These are phyloP conservation scores for Syrista parreyssii DNA, from an alignment of 2,888 invertebrate species.

Conservation along the genomic window DNA sequence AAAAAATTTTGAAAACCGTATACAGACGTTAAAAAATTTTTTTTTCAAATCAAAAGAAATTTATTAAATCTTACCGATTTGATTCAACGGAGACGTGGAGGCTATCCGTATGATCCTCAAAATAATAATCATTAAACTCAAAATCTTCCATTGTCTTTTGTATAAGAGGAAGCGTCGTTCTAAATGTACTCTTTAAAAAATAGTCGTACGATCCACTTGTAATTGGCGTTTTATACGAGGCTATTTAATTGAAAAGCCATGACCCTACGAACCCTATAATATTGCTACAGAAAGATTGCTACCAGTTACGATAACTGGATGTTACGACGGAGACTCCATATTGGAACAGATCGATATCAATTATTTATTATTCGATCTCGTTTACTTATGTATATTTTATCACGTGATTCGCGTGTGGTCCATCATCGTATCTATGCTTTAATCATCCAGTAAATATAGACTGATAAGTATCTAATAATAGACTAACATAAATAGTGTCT, in stretches of 20 bases:
- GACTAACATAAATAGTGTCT: neutral
- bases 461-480: neutral
- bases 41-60: neutral
- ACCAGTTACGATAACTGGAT: neutral
- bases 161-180: neutral
- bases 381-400: neutral
- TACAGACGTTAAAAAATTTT: neutral
- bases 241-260: neutral
- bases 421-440: neutral
- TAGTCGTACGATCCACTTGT: neutral
- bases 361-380: conserved; percentile 11
- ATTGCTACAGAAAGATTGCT: neutral
- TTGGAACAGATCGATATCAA: conserved; percentile 9
- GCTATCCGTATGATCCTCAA: conserved; percentile 7
- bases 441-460: neutral
- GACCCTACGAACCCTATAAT: conserved; percentile 1
- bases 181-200: neutral
- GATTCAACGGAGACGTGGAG: neutral
- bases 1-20: too few relatives aligned
- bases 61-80: conserved; percentile 3
- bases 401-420: neutral
- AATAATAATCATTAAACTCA: conserved; percentile 12
- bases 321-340: neutral
- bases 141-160: conserved; percentile 11
- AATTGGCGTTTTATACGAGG: neutral